Percentiles rank a stretch among this genome's conserved stretches.
These are phyloP conservation scores for Drosophila acutilabella DNA, from an alignment of 2,888 invertebrate genomes.

Conservation along the genomic window DNA sequence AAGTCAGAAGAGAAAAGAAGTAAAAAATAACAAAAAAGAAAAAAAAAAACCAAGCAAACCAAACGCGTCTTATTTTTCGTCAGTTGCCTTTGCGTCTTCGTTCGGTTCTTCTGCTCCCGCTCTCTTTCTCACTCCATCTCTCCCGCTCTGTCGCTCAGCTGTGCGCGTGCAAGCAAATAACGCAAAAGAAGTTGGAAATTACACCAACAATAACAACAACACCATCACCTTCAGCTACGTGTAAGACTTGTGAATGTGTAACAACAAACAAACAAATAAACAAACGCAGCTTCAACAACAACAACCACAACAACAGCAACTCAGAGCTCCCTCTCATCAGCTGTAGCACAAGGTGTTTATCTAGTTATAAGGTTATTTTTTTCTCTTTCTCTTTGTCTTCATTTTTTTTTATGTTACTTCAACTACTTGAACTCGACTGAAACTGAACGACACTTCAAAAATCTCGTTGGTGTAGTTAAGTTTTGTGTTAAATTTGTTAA, in stretches of 20 bases:
- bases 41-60: background rate
- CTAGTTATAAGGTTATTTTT: slow-evolving; percentile 36
- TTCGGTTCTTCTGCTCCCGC: slow-evolving; percentile 15
- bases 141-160: slow-evolving; percentile 23
- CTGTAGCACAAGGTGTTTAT: slow-evolving; percentile 59
- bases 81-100: slow-evolving; percentile 17
- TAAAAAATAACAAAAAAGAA: slow-evolving; percentile 5
- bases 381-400: background rate
- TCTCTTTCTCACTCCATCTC: background rate
- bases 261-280: slow-evolving; percentile 29
- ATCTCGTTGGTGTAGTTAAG: background rate
- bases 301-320: slow-evolving; percentile 19
- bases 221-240: slow-evolving; percentile 23
- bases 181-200: slow-evolving; percentile 41
- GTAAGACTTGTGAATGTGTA: slow-evolving; percentile 27
- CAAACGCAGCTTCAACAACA: slow-evolving; percentile 26
- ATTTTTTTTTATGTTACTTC: background rate
- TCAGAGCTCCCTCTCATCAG: slow-evolving; percentile 25
- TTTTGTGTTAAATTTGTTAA: background rate
- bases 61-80: slow-evolving; percentile 24
- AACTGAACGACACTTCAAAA: slow-evolving; percentile 12
- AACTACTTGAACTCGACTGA: slow-evolving; percentile 5
- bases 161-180: slow-evolving; percentile 39
- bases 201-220: slow-evolving; percentile 16
- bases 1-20: slow-evolving; percentile 4